phyloP scores from a whole-genome alignment of 1,140 invertebrate species.

The Drosophila arizonae region DNA sequence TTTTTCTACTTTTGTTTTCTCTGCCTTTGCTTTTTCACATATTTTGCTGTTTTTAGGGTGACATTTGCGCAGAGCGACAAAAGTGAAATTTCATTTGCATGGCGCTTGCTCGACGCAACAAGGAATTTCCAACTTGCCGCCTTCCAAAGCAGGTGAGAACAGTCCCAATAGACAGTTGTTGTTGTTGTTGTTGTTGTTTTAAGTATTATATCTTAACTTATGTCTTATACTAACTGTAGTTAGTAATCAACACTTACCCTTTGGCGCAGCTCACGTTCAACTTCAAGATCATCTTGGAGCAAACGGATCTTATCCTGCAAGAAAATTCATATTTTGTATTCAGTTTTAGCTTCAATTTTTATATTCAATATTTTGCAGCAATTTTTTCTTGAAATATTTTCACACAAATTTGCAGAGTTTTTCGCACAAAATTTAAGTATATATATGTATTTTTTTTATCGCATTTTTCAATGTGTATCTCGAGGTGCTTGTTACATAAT shows the following conservation, averaged over 20 bases:
- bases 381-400: conserved; percentile 39
- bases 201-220: not conserved
- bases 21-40: conserved; percentile 66
- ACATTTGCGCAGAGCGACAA: conserved; percentile 67
- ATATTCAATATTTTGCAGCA: conserved; percentile 13
- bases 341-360: conserved; percentile 35
- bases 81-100: conserved; percentile 55
- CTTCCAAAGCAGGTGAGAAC: conserved; percentile 30
- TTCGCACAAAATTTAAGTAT: conserved; percentile 20
- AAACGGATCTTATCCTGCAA: conserved; percentile 99
- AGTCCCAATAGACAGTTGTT: not conserved
- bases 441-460: conserved; percentile 50
- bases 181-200: not conserved
- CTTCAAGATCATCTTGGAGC: conserved; percentile 98
- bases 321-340: conserved; percentile 57
- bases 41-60: conserved; percentile 80
- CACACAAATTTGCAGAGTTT: conserved; percentile 24
- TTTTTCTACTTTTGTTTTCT: conserved; percentile 42
- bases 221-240: not conserved
- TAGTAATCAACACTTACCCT: conserved; percentile 88
- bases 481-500: conserved; percentile 48
- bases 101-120: conserved; percentile 36
- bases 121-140: conserved; percentile 32
- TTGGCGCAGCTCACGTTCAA: conserved; percentile 97
- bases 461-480: conserved; percentile 34